Percentiles rank a stretch among this genome's conserved stretches.
Conservation (phyloP, 1,140 invertebrate species). For the Heliconius nattereri region DNA sequence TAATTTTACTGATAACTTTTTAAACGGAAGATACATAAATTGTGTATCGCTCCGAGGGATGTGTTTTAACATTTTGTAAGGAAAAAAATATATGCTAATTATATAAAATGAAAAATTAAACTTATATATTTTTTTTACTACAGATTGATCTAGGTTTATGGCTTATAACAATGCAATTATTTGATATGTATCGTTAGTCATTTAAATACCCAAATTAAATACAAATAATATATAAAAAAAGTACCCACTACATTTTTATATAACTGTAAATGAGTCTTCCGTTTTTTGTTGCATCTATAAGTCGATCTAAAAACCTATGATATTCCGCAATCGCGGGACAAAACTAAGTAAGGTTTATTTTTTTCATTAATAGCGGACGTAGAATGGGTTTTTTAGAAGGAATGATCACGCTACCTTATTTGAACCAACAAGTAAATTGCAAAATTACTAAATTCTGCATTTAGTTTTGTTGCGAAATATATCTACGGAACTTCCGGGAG, state of each 20-base stretch:
- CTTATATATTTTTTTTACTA: neutral
- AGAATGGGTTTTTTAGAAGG: slow-evolving; percentile 49
- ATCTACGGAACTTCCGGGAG: slow-evolving; percentile 42
- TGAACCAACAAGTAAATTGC: slow-evolving; percentile 42
- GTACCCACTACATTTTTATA: neutral
- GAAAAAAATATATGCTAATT: slow-evolving; percentile 23
- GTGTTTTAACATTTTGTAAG: slow-evolving; percentile 26
- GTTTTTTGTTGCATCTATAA: neutral
- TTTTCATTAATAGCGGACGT: slow-evolving; percentile 47
- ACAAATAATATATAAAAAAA: neutral
- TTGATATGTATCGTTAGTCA: neutral
- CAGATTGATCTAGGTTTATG: neutral
- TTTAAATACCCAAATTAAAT: neutral
- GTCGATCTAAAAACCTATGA: slow-evolving; percentile 19
- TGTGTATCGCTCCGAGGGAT: slow-evolving; percentile 26
- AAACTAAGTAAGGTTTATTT: slow-evolving; percentile 42
- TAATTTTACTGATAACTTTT: slow-evolving; percentile 43
- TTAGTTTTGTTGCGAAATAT: slow-evolving; percentile 38
- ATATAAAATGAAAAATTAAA: neutral
- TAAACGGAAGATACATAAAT: slow-evolving; percentile 38
- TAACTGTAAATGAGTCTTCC: neutral
- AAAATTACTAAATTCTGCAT: slow-evolving; percentile 41
- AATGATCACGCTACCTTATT: slow-evolving; percentile 34
- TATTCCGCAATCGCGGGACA: slow-evolving; percentile 35
- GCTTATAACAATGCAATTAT: neutral